phyloP scores from a whole-genome alignment of 2,888 invertebrate genomes.

The Phaonia tiefii region DNA sequence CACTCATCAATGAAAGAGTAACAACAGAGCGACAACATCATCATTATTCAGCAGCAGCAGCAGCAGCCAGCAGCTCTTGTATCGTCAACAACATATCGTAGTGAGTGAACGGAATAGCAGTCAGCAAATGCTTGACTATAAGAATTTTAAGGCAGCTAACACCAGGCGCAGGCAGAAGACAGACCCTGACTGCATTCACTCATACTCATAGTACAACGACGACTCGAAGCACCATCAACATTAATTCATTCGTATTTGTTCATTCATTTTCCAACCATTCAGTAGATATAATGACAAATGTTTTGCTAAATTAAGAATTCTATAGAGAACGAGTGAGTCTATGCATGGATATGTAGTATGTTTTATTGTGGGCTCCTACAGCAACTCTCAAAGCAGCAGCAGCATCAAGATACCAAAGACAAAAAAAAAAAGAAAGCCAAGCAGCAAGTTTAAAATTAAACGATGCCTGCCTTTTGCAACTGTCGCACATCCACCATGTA shows the following conservation, averaged over 20 bases:
- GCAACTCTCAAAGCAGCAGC: background rate
- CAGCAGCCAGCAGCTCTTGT: too few relatives aligned
- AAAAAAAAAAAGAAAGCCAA: constrained; percentile 26
- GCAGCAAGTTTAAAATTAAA: constrained; percentile 65
- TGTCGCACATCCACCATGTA: constrained; percentile 63
- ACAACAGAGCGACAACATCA: constrained; percentile 30
- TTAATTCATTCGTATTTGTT: constrained; percentile 67
- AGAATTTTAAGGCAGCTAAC: too few relatives aligned
- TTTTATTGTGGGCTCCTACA: too few relatives aligned
- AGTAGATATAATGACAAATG: constrained; percentile 67
- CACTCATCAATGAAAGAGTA: constrained; percentile 46
- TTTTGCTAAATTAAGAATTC: constrained; percentile 68
- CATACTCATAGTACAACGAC: background rate
- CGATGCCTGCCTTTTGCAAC: constrained; percentile 65
- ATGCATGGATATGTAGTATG: constrained; percentile 38
- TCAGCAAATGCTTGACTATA: too few relatives aligned
- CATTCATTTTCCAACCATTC: constrained; percentile 68
- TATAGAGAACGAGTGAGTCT: constrained; percentile 56
- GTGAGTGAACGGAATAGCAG: too few relatives aligned
- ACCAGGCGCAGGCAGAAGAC: too few relatives aligned
- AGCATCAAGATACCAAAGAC: background rate
- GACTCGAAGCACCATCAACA: constrained; percentile 50
- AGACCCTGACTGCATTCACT: background rate
- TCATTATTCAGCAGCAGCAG: constrained; percentile 12
- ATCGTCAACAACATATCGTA: too few relatives aligned